phyloP scores from a whole-genome alignment of 2,888 invertebrate species.

The Iselma pallidipennis region DNA sequence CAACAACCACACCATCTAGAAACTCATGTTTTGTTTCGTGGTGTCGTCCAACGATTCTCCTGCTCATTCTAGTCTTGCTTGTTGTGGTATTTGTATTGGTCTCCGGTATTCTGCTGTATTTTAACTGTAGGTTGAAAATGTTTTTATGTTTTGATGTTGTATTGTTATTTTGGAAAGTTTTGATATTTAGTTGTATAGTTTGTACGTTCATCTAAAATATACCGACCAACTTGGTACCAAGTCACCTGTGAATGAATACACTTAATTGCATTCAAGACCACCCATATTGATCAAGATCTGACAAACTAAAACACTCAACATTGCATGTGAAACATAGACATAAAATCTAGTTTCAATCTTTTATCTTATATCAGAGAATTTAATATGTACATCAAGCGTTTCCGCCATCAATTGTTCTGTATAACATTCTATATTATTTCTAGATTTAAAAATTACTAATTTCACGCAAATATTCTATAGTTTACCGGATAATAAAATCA shows the following conservation, averaged over 20 bases:
- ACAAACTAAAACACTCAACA: neutral
- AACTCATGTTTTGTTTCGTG: slow-evolving; percentile 57
- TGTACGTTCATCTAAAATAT: neutral
- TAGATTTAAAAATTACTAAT: neutral
- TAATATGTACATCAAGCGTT: neutral
- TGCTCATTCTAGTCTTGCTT: slow-evolving; percentile 61
- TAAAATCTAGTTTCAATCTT: neutral
- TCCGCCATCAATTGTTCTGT: neutral
- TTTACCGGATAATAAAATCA: neutral
- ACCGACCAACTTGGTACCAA: neutral
- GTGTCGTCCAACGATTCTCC: slow-evolving; percentile 62
- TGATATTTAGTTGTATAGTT: too few species aligned
- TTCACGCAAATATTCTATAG: neutral
- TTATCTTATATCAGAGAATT: neutral
- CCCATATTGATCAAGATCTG: neutral
- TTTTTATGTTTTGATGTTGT: slow-evolving; percentile 1
- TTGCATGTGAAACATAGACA: slow-evolving; percentile 1
- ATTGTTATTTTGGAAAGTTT: neutral
- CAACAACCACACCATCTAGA: slow-evolving; percentile 41
- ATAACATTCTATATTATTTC: neutral
- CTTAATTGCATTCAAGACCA: slow-evolving; percentile 2
- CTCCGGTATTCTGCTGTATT: slow-evolving; percentile 64
- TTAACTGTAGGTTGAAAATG: slow-evolving; percentile 61
- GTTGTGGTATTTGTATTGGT: slow-evolving; percentile 63
- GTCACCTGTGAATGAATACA: neutral